These are phyloP conservation scores for Tetramorium parvispinum DNA, from an alignment of 1,140 invertebrate genomes.

Conservation along the genomic window DNA sequence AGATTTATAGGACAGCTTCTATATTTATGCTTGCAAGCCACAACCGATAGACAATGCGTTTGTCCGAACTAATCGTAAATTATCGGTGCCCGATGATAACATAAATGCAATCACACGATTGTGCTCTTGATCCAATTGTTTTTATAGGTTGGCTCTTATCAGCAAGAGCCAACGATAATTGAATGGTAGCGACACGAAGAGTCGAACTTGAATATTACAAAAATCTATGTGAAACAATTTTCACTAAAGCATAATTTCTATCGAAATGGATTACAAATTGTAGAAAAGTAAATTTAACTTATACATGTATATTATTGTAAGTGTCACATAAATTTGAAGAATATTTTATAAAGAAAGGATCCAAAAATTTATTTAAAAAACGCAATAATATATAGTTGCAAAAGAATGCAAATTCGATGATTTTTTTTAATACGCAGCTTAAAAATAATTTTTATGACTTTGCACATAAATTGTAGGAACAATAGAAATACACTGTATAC, in stretches of 20 bases:
- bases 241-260: background rate
- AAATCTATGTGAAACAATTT: background rate
- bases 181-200: constrained; percentile 4
- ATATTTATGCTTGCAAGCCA: background rate
- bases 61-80: constrained; percentile 52
- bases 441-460: background rate
- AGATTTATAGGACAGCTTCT: constrained; percentile 27
- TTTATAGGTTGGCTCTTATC: constrained; percentile 36
- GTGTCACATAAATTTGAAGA: background rate
- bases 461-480: background rate
- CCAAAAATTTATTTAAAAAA: background rate
- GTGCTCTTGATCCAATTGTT: constrained; percentile 55
- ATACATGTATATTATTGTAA: background rate
- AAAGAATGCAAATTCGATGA: background rate
- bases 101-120: constrained; percentile 62
- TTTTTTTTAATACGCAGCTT: background rate
- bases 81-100: constrained; percentile 58
- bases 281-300: background rate
- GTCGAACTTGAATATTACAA: constrained; percentile 20
- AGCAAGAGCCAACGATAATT: constrained; percentile 35
- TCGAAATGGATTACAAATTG: background rate
- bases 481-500: background rate
- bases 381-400: background rate
- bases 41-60: constrained; percentile 36
- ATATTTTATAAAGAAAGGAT: background rate